Evolutionary conservation across 2,797 vertebrate genomes (phyloP), one percentile per base, ranked within the genome.

Genomic region (Gouania willdenowi): DNA sequence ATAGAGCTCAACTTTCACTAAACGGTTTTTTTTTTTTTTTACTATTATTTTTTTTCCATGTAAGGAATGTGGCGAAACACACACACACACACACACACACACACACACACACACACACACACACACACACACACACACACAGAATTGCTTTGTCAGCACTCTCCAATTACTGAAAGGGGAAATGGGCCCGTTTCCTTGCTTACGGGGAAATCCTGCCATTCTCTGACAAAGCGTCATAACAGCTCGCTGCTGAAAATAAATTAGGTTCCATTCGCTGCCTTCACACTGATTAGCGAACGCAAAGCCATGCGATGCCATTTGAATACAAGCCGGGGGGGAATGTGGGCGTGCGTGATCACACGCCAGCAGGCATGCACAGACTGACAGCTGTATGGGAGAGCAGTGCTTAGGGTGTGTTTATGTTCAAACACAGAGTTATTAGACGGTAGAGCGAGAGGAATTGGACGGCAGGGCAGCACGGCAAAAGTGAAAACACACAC

Each of bases 191-290:
- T 76, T 82, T 86, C 76, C 76, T 70, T 44, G 61, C 70, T 76
- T 49, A 45, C 64, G 62, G 76, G 84, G 76, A 86, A 83, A 86
- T 85, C 82, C 84, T 83, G 81, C 73, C 64, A 85, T 86, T 85
- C 82, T 83, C 70, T 68, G 6, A 26, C 57, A 58, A 48, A 81
- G 66, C 47, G 25, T 71, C 71, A 69, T 28, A 75, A 64, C 66
- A 54, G 61, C 37, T 39, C 62, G 38, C 19, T 3, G 21, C 45
- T 41, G 31, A 62, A 72, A 82, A 63, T 58, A 46, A 50, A 66
- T 6, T 36, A 28, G 30, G 30, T 32, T 56, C 28, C n/a, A 12
- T 27, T 52, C 11, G 2, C 39, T 6, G 47, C 56, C 33, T 47
- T 40, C 23, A 24, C 56, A 20, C 39, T 16, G 64, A 74, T 69